Evolutionary conservation across 1,140 invertebrate species (phyloP).

Genomic region (Zaprionus nigranus): DNA sequence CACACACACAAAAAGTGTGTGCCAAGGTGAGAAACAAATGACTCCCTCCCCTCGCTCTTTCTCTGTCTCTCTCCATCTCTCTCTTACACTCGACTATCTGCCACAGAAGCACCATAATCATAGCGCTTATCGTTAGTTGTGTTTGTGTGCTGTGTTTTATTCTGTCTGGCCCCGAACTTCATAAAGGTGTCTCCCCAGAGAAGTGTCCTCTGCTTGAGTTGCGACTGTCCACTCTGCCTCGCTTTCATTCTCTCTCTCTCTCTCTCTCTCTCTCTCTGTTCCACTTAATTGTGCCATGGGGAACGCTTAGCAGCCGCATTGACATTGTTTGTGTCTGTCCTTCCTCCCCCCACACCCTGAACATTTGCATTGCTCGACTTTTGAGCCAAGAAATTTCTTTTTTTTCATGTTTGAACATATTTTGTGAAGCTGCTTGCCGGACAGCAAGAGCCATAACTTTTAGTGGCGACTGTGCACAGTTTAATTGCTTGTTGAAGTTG

Average conservation of each 20-base stretch:
- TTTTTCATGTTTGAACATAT: constrained; percentile 31
- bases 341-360: neutral
- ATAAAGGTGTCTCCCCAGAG: constrained; percentile 49
- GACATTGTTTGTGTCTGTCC: constrained; percentile 39
- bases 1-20: constrained; percentile 9
- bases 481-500: constrained; percentile 41
- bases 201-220: constrained; percentile 39
- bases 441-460: constrained; percentile 27
- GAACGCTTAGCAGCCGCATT: constrained; percentile 45
- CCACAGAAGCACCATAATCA: constrained; percentile 40
- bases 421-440: constrained; percentile 37
- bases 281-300: constrained; percentile 50
- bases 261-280: neutral
- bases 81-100: neutral
- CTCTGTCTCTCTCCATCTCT: neutral
- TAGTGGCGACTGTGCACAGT: constrained; percentile 8
- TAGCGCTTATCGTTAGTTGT: constrained; percentile 51
- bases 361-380: constrained; percentile 50
- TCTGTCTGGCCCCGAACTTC: constrained; percentile 33
- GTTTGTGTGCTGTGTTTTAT: constrained; percentile 17
- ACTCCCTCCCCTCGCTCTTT: neutral
- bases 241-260: neutral
- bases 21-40: constrained; percentile 43
- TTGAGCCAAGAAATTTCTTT: constrained; percentile 47
- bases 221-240: constrained; percentile 10